These are phyloP conservation scores for Andrena minutula DNA, from an alignment of 2,888 invertebrate genomes.

Conservation along the genomic window DNA sequence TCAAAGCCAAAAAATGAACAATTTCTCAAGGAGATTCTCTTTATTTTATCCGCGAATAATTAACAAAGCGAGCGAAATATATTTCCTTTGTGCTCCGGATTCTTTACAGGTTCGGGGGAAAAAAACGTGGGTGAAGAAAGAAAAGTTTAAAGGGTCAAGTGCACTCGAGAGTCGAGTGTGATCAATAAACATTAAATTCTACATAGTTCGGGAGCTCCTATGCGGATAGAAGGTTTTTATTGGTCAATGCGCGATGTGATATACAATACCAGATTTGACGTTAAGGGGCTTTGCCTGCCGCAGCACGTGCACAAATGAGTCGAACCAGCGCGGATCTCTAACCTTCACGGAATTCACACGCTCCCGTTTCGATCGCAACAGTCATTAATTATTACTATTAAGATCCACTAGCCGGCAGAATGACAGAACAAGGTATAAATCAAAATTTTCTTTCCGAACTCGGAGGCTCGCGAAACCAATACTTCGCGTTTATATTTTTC, in stretches of 20 bases:
- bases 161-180: slow-evolving; percentile 12
- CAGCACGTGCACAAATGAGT: slow-evolving; percentile 52
- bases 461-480: neutral
- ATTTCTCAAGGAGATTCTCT: no score
- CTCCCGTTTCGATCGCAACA: neutral
- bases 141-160: slow-evolving; percentile 45
- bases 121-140: slow-evolving; percentile 7
- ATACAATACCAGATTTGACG: slow-evolving; percentile 47
- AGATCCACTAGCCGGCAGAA: slow-evolving; percentile 40
- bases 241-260: slow-evolving; percentile 15
- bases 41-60: no score
- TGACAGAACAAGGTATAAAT: slow-evolving; percentile 59
- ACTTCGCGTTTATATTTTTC: neutral
- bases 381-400: neutral
- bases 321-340: slow-evolving; percentile 27
- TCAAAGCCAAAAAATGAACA: no score
- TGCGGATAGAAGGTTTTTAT: slow-evolving; percentile 26
- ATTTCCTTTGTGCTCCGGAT: slow-evolving; percentile 14
- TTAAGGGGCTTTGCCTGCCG: slow-evolving; percentile 17
- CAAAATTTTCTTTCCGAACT: neutral
- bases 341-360: slow-evolving; percentile 38
- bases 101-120: neutral
- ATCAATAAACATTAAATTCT: slow-evolving; percentile 54
- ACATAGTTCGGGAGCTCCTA: slow-evolving; percentile 23
- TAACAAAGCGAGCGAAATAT: neutral